Evolutionary conservation across 2,797 vertebrate genomes (phyloP).

Genomic region (Monodelphis domestica): DNA sequence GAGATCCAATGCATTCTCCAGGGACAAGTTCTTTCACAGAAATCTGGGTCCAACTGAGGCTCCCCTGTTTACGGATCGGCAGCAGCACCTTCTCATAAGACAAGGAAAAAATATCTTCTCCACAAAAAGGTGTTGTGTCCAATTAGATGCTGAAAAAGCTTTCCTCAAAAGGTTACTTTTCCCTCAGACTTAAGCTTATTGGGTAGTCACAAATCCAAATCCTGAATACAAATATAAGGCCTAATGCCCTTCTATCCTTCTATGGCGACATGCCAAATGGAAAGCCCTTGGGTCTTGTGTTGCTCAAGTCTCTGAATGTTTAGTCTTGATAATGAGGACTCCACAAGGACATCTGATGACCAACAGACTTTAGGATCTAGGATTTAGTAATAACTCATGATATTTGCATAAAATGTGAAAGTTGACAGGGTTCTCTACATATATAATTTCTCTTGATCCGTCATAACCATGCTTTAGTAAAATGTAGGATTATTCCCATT

Average conservation of each 20-base stretch:
- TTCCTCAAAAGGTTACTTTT: conserved; percentile 37
- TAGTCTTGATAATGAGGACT: not conserved
- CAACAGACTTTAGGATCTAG: not conserved
- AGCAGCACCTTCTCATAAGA: conserved; percentile 40
- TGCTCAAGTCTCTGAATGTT: not conserved
- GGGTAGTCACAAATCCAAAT: not conserved
- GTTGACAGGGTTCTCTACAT: not conserved
- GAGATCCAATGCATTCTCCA: conserved; percentile 58
- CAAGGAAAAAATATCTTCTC: conserved; percentile 39
- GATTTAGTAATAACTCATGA: not conserved
- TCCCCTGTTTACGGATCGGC: not conserved
- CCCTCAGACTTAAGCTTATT: not conserved
- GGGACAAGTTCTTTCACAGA: conserved; percentile 55
- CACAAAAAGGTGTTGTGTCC: not conserved
- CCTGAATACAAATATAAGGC: not conserved
- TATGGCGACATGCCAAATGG: not conserved
- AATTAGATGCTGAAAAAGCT: conserved; percentile 40
- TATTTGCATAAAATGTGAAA: not conserved
- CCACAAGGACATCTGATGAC: not conserved
- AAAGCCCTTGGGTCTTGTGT: not conserved
- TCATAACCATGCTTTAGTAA: not conserved
- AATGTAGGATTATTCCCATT: not conserved
- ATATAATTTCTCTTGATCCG: not conserved
- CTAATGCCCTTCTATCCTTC: not conserved
- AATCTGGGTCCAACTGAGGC: conserved; percentile 32